Base-by-base conservation (phyloP, 2,888 invertebrate genomes). In the Lordiphosa fenestrarum region DNA sequence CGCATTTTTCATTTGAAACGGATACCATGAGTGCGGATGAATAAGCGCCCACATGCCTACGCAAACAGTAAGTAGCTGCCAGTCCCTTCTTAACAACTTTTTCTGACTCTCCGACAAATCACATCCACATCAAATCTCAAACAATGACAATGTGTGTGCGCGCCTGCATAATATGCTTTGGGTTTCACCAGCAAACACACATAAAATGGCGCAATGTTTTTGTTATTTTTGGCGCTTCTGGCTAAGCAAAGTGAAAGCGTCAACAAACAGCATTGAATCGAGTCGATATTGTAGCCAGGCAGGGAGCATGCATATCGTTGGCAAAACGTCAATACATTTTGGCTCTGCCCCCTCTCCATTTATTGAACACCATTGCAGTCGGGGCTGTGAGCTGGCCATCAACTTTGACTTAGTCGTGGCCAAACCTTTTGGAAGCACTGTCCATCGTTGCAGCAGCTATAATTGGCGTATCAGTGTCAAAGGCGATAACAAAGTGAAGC, bases 401-500 rank as follows among this genome's bases (percentile, higher is more conserved):
- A 44, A 33, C 44, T 44, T 10, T 21, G n/a, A 12, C 23, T 2
- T 25, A 10, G n/a, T 21, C 25, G 21, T 12, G 25, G 13, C 12
- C 23, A 12, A 44, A 44, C 33, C 12, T n/a, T 44, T 33, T 44
- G 10, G 15, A 15, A 13, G 30, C 33, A 13, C 13, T 33, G 44
- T 44, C 44, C 13, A 44, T 33, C 12, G 44, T 25, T 44, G 40
- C 51, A 60, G 35, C 76, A 69, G 51, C 55, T 77, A 74, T 77
- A 75, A 75, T 82, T 76, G 84, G 59, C 77, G 69, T 74, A 65
- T 83, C 66, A 69, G 66, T 72, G 76, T 62, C 69, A 62, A 40
- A 66, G 54, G 52, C 66, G 59, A 69, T 62, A 63, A 47, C 63
- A 5, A 13, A 21, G 38, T 13, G 6, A 38, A 55, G 62, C 71